phyloP scores from a whole-genome alignment of 1,140 invertebrate species.

The Arctopsyche grandis region DNA sequence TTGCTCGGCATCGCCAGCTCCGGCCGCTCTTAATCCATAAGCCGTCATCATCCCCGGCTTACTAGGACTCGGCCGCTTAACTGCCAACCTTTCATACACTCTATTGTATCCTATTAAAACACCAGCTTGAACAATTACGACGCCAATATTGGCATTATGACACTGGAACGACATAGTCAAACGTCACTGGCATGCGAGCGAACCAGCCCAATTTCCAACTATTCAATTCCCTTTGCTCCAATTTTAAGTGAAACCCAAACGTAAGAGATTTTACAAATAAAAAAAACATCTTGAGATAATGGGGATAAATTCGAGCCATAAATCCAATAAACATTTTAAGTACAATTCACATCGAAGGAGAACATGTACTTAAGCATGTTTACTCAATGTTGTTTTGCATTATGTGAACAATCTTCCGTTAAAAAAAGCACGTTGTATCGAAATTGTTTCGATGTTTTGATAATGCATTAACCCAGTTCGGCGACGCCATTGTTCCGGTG shows the following conservation, averaged over 20 bases:
- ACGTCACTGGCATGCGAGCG: too few relatives aligned
- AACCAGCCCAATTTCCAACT: too few relatives aligned
- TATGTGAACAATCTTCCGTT: too few relatives aligned
- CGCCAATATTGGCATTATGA: not conserved
- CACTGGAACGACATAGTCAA: not conserved
- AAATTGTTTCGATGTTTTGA: conserved; percentile 37
- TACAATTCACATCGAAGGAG: too few relatives aligned
- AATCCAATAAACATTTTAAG: too few relatives aligned
- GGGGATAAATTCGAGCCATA: too few relatives aligned
- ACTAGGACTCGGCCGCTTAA: conserved; percentile 27
- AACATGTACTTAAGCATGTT: too few relatives aligned
- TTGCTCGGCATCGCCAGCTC: conserved; percentile 31
- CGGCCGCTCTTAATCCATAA: conserved; percentile 29
- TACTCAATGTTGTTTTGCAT: too few relatives aligned
- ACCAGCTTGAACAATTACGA: conserved; percentile 16
- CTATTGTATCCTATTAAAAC: conserved; percentile 36
- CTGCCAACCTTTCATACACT: conserved; percentile 30
- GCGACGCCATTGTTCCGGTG: conserved; percentile 40
- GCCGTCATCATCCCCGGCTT: conserved; percentile 38
- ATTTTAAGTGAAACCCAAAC: too few relatives aligned
- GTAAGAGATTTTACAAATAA: too few relatives aligned
- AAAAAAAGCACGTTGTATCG: not conserved
- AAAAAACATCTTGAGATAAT: too few relatives aligned
- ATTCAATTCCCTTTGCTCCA: too few relatives aligned
- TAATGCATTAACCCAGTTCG: conserved; percentile 45